Percentiles rank a stretch among this genome's conserved stretches.
Conservation (phyloP, 2,113 vertebrate species). For the Microtus pennsylvanicus region DNA sequence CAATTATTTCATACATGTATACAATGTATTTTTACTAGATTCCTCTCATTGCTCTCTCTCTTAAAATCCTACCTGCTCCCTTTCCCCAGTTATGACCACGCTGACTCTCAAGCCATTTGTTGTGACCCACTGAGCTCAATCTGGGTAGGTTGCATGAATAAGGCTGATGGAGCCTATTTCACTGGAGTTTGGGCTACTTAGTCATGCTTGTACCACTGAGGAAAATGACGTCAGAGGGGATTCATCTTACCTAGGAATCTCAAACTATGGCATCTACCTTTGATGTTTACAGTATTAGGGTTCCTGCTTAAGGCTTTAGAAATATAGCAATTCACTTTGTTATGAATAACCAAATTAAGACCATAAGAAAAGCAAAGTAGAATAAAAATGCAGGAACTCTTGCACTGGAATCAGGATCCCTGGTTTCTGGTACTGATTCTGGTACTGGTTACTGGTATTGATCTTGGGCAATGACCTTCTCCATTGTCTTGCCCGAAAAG, state of each 20-base stretch:
- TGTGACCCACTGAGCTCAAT: not conserved
- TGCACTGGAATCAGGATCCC: slow-evolving; percentile 6
- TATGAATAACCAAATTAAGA: slow-evolving; percentile 34
- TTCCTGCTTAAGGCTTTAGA: slow-evolving; percentile 19
- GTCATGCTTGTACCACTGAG: not conserved
- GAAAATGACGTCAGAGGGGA: not conserved
- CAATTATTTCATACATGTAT: not conserved
- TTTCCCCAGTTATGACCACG: not conserved
- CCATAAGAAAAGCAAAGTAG: not conserved
- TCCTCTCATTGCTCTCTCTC: not conserved
- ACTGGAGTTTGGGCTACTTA: too few relatives aligned
- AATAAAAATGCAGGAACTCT: not conserved
- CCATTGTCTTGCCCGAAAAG: not conserved
- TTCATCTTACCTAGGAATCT: slow-evolving; percentile 6
- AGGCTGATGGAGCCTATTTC: not conserved
- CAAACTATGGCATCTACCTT: not conserved
- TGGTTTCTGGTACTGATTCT: not conserved
- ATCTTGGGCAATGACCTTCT: slow-evolving; percentile 21
- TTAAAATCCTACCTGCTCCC: too few relatives aligned
- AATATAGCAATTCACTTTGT: slow-evolving; percentile 13
- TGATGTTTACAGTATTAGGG: not conserved
- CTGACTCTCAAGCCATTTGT: not conserved
- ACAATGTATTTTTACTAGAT: not conserved
- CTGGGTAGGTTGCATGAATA: not conserved
- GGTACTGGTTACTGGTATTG: not conserved